Conservation (phyloP, 92 coral and sea anemone species). For the Siderastrea siderea region DNA sequence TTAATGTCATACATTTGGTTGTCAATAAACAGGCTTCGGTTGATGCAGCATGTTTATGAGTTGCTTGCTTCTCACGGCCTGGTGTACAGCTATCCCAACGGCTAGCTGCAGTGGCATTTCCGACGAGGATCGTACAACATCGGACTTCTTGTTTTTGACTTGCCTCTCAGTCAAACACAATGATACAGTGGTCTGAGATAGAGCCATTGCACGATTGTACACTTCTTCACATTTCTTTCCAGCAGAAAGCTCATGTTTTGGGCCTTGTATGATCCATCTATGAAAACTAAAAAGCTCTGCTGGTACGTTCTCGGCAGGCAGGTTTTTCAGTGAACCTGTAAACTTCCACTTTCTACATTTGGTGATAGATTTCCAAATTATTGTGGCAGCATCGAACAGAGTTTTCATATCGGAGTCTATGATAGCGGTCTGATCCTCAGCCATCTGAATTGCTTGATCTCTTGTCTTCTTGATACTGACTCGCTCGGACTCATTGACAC, state of each 20-base stretch:
- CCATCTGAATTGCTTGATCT: slow-evolving; percentile 68
- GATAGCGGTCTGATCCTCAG: slow-evolving; percentile 36
- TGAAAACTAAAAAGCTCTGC: slow-evolving; percentile 61
- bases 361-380: slow-evolving; percentile 70
- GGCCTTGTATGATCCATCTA: slow-evolving; percentile 66
- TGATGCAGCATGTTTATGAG: slow-evolving; percentile 53
- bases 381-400: slow-evolving; percentile 75
- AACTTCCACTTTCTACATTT: slow-evolving; percentile 72
- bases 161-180: slow-evolving; percentile 70
- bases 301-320: slow-evolving; percentile 54
- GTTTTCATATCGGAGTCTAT: slow-evolving; percentile 60
- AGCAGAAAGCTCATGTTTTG: slow-evolving; percentile 45
- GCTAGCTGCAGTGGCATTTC: slow-evolving; percentile 71
- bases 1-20: no score
- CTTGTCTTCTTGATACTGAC: slow-evolving; percentile 71
- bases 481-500: slow-evolving; percentile 72
- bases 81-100: slow-evolving; percentile 65
- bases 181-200: slow-evolving; percentile 63
- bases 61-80: slow-evolving; percentile 59
- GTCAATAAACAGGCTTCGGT: no score
- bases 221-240: slow-evolving; percentile 54
- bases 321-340: slow-evolving; percentile 58
- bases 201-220: slow-evolving; percentile 53
- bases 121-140: slow-evolving; percentile 10
- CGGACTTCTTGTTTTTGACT: slow-evolving; percentile 43